Base-by-base conservation (phyloP, 2,797 vertebrate species). In the Erpetoichthys calabaricus region DNA sequence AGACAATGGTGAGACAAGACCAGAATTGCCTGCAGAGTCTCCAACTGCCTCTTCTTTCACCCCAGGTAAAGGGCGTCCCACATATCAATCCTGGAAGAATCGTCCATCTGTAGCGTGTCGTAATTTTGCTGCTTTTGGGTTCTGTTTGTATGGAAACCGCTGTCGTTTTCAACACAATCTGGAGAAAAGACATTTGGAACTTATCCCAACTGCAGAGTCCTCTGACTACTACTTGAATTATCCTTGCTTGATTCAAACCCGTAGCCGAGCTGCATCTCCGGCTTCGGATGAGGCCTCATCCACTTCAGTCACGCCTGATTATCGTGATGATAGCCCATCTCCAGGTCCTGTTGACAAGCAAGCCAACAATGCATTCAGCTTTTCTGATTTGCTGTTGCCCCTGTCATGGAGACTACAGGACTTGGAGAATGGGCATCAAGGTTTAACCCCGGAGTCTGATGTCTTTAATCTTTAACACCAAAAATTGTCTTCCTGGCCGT, bases 311-410 rank as follows among this genome's bases (percentile, higher is more conserved):
- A 71, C 76, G 0, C 60, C 68, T 0, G 59, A 55, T 6, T 68
- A 64, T 44, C 66, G 64, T 8, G 67, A 70, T 2, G 67, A 70
- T 42, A 53, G 64, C 4, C 71, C 78, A 3, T 70, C 80, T 1
- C 50, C 72, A 1, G 44, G 63, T 9, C 77, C 84, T 0, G 74
- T 70, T 0, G 76, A 75, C 8, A 56, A 56, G 1, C 46, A 62
- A 0, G 81, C 75, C 45, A 71, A 80, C 65, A 83, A 86, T 0
- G 86, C 82, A 3, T 86, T 87, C 66, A 76, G 80, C 43, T 86
- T 87, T 67, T 83, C 84, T 67, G 78, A 85, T 64, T 70, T 87
- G 56, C 73, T 88, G 66, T 70, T 86, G 43, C 85, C 85, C 0
- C 64, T 87, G 61, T 82, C 83, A 9, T 71, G 85, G 41, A 73